These are phyloP conservation scores for Murina feae DNA, from an alignment of 2,113 vertebrate genomes.

Conservation along the genomic window DNA sequence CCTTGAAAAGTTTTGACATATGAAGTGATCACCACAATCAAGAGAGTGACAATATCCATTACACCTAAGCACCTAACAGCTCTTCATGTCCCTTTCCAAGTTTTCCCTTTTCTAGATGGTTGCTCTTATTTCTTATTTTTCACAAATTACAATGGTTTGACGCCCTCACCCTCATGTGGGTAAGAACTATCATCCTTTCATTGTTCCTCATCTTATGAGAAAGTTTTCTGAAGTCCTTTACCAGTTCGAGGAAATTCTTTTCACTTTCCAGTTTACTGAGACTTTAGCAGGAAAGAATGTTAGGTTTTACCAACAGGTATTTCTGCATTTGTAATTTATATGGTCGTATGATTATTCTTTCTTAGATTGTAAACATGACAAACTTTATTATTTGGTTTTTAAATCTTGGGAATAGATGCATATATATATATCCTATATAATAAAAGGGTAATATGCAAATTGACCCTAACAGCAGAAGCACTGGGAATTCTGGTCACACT, in stretches of 20 bases:
- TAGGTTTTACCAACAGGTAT: neutral
- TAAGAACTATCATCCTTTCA: neutral
- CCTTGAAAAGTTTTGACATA: neutral
- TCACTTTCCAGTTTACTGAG: neutral
- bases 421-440: too few species aligned
- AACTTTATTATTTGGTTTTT: neutral
- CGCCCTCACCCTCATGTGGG: too few species aligned
- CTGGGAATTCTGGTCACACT: too few species aligned
- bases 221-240: neutral
- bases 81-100: neutral
- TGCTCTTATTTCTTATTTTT: neutral
- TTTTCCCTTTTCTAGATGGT: neutral
- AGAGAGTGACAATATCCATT: neutral
- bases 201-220: neutral
- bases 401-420: neutral
- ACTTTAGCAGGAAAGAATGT: neutral
- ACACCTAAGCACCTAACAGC: neutral
- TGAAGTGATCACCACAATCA: neutral
- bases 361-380: neutral
- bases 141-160: neutral
- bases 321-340: neutral
- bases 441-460: too few species aligned
- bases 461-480: too few species aligned
- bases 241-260: neutral
- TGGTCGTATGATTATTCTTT: neutral